phyloP scores from a whole-genome alignment of 2,888 invertebrate species.

The Punctoribates punctum region DNA sequence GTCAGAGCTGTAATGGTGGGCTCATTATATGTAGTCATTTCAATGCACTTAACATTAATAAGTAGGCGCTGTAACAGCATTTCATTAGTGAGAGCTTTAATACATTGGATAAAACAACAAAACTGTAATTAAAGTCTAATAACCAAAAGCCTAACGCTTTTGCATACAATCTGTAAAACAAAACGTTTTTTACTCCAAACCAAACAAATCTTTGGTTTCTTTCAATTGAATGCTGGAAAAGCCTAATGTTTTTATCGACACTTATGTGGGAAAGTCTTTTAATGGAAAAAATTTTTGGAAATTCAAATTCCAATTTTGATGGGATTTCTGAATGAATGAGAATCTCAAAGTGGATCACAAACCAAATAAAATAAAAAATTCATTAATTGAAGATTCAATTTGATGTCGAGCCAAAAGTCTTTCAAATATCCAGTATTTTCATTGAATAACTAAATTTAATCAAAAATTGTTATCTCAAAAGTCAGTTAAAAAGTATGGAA shows the following conservation, averaged over 20 bases:
- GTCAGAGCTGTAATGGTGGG: neutral
- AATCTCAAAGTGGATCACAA: too few relatives aligned
- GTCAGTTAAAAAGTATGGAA: neutral
- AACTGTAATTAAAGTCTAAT: constrained; percentile 26
- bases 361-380: neutral
- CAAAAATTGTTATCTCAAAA: neutral
- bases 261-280: too few relatives aligned
- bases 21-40: neutral
- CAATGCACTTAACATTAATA: constrained; percentile 13
- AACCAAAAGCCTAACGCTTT: constrained; percentile 2
- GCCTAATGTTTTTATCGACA: neutral
- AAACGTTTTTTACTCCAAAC: neutral
- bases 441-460: neutral
- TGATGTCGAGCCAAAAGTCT: neutral
- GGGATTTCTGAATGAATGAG: too few relatives aligned
- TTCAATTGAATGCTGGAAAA: neutral
- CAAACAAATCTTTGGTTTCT: too few relatives aligned
- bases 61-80: constrained; percentile 5
- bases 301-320: too few relatives aligned
- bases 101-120: constrained; percentile 14
- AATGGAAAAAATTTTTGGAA: too few relatives aligned
- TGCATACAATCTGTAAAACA: neutral
- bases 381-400: constrained; percentile 1
- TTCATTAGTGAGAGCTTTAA: constrained; percentile 18
- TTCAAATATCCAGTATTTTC: neutral